Percentiles rank a stretch among this genome's conserved stretches.
phyloP scores from a whole-genome alignment of 1,140 invertebrate genomes.

The Vanessa tameamea region DNA sequence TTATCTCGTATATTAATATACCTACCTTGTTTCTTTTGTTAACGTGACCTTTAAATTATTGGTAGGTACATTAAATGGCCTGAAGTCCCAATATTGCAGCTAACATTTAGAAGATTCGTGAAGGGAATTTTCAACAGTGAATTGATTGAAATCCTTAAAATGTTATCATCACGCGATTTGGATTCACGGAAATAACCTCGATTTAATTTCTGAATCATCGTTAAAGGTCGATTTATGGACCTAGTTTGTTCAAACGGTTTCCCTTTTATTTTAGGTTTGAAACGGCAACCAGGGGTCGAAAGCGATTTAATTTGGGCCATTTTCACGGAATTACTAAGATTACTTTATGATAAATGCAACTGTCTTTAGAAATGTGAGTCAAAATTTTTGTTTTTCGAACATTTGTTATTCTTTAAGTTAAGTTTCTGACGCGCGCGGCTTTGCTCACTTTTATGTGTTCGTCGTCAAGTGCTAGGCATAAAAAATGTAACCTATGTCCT shows the following conservation, averaged over 20 bases:
- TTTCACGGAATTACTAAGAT: not conserved
- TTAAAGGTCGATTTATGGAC: slow-evolving; percentile 40
- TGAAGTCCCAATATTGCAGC: not conserved
- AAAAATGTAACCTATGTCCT: no score
- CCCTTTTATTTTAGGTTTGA: slow-evolving; percentile 27
- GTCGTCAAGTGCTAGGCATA: no score
- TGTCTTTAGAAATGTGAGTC: no score
- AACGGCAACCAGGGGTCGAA: not conserved
- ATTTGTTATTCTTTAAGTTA: no score
- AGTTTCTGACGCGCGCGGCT: no score
- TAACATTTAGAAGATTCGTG: not conserved
- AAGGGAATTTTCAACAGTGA: slow-evolving; percentile 12
- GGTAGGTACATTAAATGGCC: not conserved
- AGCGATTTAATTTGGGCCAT: not conserved
- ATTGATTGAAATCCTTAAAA: slow-evolving; percentile 29
- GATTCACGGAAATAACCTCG: slow-evolving; percentile 23
- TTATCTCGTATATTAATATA: no score
- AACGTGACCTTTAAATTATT: no score
- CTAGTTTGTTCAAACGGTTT: slow-evolving; percentile 34
- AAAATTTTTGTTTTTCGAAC: no score
- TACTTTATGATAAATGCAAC: not conserved
- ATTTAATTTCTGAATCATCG: slow-evolving; percentile 46
- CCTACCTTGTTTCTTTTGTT: no score
- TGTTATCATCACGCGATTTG: slow-evolving; percentile 38
- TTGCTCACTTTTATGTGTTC: no score